Evolutionary conservation across 2,888 invertebrate species (phyloP), one percentile per base, ranked within the genome.

Genomic region (Caradrina clavipalpis): DNA sequence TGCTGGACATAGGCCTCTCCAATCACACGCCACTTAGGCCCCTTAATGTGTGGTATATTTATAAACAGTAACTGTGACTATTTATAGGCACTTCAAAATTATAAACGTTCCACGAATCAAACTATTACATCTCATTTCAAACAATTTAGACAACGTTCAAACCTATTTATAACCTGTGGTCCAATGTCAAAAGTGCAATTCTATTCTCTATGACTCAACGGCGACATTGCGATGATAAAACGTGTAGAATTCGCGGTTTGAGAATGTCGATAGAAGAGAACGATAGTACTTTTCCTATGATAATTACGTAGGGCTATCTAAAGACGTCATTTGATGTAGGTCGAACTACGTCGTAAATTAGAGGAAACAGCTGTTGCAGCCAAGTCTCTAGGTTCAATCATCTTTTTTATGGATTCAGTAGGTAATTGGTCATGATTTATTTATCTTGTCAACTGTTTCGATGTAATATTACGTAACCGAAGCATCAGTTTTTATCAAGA

Each of bases 161-260:
- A 42, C 22, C 61, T 78, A 72, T 73, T 78, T 72, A 42, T 68
- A 63, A 56, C 60, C n/a, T 60, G 45, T 45, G 45, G 60, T 78
- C 80, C 84, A 86, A 82, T 86, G 85, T 82, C 85, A 80, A 65
- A 64, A 59, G 31, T 66, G n/a, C 65, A 51, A 64, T 71, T 62
- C 39, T 62, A 64, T 71, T 56, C 22, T 47, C 49, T 61, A 15
- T 81, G 70, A 79, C 56, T 80, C 68, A 53, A 21, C 45, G 31
- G 31, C n/a, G 57, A 67, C 76, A 21, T 49, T 26, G 31, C n/a
- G 57, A 67, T 76, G 65, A 21, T 64, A 69, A 80, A n/a, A 77
- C 76, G 8, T 35, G 31, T 35, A 78, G 63, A 69, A 66, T 55
- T 4, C 3, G 22, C 54, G 57, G 26, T 57, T 68, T 69, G 50